A percentile compares a stretch with the other conserved stretches of the same genome.
phyloP scores from a whole-genome alignment of 2,113 vertebrate species.

The Lycocorax pyrrhopterus region DNA sequence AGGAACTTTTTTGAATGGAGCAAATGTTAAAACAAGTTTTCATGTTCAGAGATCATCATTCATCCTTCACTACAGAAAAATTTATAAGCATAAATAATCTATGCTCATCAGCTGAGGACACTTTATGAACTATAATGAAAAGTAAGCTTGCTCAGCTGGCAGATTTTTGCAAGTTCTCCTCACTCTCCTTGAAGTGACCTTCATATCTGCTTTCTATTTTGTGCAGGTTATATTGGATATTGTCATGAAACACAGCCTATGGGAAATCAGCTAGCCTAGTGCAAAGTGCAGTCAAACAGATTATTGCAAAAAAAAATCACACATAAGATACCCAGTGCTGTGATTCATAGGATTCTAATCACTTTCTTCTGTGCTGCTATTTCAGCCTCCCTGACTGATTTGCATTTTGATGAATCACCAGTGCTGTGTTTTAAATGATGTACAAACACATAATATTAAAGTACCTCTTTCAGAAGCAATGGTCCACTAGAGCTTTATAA shows the following conservation, averaged over 20 bases:
- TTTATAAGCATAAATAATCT: neutral
- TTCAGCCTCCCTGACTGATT: neutral
- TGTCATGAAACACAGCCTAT: slow-evolving; percentile 30
- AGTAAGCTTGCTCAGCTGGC: neutral
- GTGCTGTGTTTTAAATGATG: neutral
- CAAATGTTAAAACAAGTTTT: neutral
- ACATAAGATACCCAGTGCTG: neutral
- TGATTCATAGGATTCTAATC: neutral
- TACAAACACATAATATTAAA: neutral
- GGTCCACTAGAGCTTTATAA: neutral
- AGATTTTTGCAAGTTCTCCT: neutral
- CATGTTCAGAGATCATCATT: neutral
- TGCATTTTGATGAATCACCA: slow-evolving; percentile 10
- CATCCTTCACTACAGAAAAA: neutral
- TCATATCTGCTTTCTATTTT: slow-evolving; percentile 12
- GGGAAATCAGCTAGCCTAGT: slow-evolving; percentile 42
- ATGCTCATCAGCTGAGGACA: neutral
- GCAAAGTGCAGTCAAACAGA: slow-evolving; percentile 41
- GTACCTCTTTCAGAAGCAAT: neutral
- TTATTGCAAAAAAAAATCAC: slow-evolving; percentile 19
- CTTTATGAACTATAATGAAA: neutral
- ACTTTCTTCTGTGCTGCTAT: neutral
- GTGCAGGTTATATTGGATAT: slow-evolving; percentile 13
- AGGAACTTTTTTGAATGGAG: neutral
- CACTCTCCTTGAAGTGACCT: neutral